These are phyloP conservation scores for Lycophotia porphyrea DNA, from an alignment of 2,888 invertebrate species.

Conservation along the genomic window DNA sequence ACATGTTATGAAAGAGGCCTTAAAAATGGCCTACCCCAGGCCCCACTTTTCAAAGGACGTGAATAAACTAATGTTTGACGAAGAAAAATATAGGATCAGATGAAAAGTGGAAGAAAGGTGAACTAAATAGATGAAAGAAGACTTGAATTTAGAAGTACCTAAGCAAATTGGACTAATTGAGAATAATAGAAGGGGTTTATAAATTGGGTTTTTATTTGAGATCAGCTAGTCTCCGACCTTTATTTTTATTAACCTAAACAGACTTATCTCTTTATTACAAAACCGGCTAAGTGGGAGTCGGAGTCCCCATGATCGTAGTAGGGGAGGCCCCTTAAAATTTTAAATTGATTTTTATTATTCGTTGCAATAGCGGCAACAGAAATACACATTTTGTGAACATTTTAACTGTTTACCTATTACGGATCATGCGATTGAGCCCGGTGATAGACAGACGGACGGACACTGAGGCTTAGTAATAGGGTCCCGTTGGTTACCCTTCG, in stretches of 20 bases:
- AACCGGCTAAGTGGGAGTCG: too few relatives aligned
- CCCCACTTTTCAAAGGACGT: slow-evolving; percentile 3
- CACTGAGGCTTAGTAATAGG: too few relatives aligned
- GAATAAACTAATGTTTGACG: slow-evolving; percentile 8
- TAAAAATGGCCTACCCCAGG: neutral
- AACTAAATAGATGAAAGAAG: slow-evolving; percentile 6
- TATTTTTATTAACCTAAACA: neutral
- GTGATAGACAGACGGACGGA: too few relatives aligned
- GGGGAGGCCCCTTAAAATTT: too few relatives aligned
- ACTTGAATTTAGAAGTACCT: slow-evolving; percentile 22
- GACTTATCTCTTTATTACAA: neutral
- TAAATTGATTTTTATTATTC: too few relatives aligned
- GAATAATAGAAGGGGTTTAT: slow-evolving; percentile 16
- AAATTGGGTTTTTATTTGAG: slow-evolving; percentile 5
- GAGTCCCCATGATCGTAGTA: too few relatives aligned
- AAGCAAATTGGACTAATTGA: slow-evolving; percentile 41
- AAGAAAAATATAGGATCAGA: slow-evolving; percentile 4
- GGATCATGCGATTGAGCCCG: too few relatives aligned
- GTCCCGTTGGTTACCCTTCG: too few relatives aligned
- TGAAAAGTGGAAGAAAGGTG: neutral
- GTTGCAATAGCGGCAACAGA: too few relatives aligned
- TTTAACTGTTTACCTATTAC: too few relatives aligned
- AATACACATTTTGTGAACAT: too few relatives aligned
- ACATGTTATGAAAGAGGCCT: slow-evolving; percentile 35
- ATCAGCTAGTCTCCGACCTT: neutral